A percentile compares a stretch with the other conserved stretches of the same genome.
These are phyloP conservation scores for Megastigmus dorsalis DNA, from an alignment of 2,888 invertebrate species.

Conservation along the genomic window DNA sequence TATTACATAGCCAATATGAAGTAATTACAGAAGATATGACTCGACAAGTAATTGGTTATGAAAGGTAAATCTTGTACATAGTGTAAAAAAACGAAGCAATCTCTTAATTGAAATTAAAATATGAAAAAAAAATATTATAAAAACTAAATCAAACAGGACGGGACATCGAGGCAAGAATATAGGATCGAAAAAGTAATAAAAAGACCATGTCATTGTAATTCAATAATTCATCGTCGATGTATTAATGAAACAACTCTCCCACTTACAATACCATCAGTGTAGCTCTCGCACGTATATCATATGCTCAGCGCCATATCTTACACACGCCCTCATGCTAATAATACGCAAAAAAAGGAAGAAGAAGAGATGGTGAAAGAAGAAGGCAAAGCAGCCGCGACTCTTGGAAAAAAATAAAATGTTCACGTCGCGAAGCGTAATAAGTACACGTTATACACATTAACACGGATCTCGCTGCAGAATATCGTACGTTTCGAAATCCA, in stretches of 20 bases:
- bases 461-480: background rate
- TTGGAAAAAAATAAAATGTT: background rate
- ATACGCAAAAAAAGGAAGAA: constrained; percentile 7
- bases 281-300: constrained; percentile 11
- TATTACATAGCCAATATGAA: too few relatives aligned
- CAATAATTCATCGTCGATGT: constrained; percentile 46
- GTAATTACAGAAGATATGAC: too few relatives aligned
- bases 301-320: constrained; percentile 37
- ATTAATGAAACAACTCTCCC: constrained; percentile 48
- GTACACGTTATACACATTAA: too few relatives aligned
- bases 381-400: background rate
- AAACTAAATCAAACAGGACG: too few relatives aligned
- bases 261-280: constrained; percentile 38
- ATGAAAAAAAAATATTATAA: too few relatives aligned
- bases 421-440: too few relatives aligned
- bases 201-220: constrained; percentile 12
- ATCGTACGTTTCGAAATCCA: constrained; percentile 4
- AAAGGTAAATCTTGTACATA: too few relatives aligned
- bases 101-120: too few relatives aligned
- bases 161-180: background rate
- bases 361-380: constrained; percentile 3
- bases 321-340: constrained; percentile 18
- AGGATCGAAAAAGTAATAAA: too few relatives aligned
- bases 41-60: too few relatives aligned
- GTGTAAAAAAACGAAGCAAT: too few relatives aligned